Conservation (phyloP, 1,140 invertebrate species). For the Drosophila malerkotliana region DNA sequence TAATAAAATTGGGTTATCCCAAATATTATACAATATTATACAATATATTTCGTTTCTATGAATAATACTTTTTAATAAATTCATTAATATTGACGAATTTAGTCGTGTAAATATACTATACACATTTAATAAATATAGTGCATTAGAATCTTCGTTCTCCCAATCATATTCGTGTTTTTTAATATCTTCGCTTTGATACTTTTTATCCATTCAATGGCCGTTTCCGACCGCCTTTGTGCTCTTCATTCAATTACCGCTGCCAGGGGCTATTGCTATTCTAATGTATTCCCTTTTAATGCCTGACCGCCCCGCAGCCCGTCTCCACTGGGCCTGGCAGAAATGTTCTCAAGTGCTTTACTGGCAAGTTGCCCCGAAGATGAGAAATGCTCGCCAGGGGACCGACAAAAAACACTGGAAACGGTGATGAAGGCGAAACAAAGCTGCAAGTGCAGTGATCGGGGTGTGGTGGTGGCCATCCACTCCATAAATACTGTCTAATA, state of each 20-base stretch:
- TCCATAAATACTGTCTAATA: conserved; percentile 51
- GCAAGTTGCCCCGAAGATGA: conserved; percentile 68
- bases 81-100: too few species aligned
- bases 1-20: too few species aligned
- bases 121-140: neutral
- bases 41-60: too few species aligned
- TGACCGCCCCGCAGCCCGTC: neutral
- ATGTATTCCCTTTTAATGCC: conserved; percentile 16
- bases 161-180: neutral
- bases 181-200: conserved; percentile 1
- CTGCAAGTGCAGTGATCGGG: conserved; percentile 33
- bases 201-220: conserved; percentile 51
- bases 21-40: too few species aligned
- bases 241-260: conserved; percentile 77
- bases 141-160: neutral
- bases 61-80: too few species aligned
- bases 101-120: too few species aligned
- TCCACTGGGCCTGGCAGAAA: conserved; percentile 20
- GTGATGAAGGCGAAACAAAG: conserved; percentile 25
- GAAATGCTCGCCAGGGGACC: conserved; percentile 8
- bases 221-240: conserved; percentile 61
- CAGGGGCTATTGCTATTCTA: conserved; percentile 68
- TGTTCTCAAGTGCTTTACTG: conserved; percentile 74
- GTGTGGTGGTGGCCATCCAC: neutral
- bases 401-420: neutral